A percentile compares a stretch with the other conserved stretches of the same genome.
Conservation (phyloP, 1,140 invertebrate species). For the Armadillidium nasatum region DNA sequence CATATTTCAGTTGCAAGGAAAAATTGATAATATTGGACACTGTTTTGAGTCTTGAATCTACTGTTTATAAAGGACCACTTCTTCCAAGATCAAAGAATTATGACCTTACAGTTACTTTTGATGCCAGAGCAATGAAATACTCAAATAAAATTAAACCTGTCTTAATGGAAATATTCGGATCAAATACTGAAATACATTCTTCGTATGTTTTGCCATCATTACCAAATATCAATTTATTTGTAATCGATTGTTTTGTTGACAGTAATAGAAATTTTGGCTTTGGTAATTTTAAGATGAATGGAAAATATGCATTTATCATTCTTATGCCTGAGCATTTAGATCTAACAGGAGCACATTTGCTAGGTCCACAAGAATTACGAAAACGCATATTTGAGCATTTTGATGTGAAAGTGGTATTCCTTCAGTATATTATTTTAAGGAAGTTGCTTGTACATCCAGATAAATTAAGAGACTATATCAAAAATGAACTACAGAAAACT, state of each 20-base stretch:
- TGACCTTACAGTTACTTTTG: constrained; percentile 51
- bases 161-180: constrained; percentile 51
- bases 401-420: constrained; percentile 60
- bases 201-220: constrained; percentile 55
- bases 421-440: constrained; percentile 57
- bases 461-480: constrained; percentile 52
- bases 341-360: constrained; percentile 53
- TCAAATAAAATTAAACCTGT: constrained; percentile 53
- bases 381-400: constrained; percentile 59
- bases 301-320: constrained; percentile 55
- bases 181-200: constrained; percentile 51
- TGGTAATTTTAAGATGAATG: constrained; percentile 30
- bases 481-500: constrained; percentile 47
- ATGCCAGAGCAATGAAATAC: constrained; percentile 56
- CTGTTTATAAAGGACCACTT: constrained; percentile 57
- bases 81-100: constrained; percentile 54
- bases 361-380: constrained; percentile 53
- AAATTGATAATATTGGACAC: constrained; percentile 62
- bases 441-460: constrained; percentile 51
- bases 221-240: constrained; percentile 58
- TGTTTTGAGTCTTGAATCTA: constrained; percentile 61
- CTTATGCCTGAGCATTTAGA: constrained; percentile 64
- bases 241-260: constrained; percentile 61
- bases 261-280: constrained; percentile 48
- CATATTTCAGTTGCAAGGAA: constrained; percentile 47